Evolutionary conservation across 2,888 invertebrate species (phyloP), one percentile per base, ranked within the genome.

Genomic region (Catocala sponsa): DNA sequence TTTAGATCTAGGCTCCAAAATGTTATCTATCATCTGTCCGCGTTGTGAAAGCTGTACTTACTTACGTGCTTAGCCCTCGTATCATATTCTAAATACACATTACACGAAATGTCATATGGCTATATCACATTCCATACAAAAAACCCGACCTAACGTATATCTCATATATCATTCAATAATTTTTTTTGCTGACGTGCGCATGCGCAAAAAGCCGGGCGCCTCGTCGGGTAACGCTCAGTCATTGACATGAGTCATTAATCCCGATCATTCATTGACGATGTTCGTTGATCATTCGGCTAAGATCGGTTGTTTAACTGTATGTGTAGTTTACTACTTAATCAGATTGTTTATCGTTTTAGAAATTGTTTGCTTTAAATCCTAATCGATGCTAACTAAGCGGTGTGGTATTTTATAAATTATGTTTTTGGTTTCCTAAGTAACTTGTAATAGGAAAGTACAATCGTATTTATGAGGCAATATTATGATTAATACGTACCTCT

Each of bases 241-340:
- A 74, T 71, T 74, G 74, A 72, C 74, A 70, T 76, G 75, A 83
- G 54, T 75, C 80, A 82, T 85, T 81, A 77, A 79, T 83, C 80
- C 80, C 77, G 64, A 79, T 77, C 74, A 74, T 69, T 76, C 78
- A 80, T 78, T 74, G 68, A 61, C 65, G 63, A 55, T 58, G 38
- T 59, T 59, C 47, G 69, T 69, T 69, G 72, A 61, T 64, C 56
- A 61, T 43, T 50, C 25, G 32, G n/a, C 25, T 15, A 42, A 10
- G 10, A 10, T 25, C 0, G 10, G 58, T 11, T 44, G 13, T 44
- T 12, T 12, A 12, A 44, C 59, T 41, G 35, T 41, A 13, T 53
- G 46, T 25, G 41, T 44, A 15, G 9, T 50, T 12, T 43, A 57
- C 49, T 33, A 49, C 43, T 51, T 60, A 43, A 41, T 55, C 35